Evolutionary conservation across 2,113 vertebrate genomes (phyloP).

Genomic region (Eupsittula cactorum): DNA sequence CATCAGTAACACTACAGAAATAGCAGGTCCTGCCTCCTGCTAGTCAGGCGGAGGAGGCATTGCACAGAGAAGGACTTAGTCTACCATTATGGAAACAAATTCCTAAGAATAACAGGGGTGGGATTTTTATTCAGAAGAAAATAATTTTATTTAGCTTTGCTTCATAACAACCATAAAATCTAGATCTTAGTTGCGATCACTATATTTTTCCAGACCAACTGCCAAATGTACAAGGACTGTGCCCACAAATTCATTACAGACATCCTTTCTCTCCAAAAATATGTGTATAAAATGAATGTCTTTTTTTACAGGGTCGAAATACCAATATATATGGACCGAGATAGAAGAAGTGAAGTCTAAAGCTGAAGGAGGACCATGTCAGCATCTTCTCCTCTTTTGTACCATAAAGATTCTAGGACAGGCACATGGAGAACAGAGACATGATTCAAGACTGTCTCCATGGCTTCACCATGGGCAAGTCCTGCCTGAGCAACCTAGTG

Average conservation of each 20-base stretch:
- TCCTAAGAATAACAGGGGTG: background rate
- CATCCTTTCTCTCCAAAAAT: background rate
- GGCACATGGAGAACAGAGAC: background rate
- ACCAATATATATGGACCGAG: background rate
- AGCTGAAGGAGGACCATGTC: background rate
- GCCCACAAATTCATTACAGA: background rate
- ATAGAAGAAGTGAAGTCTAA: background rate
- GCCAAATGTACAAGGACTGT: background rate
- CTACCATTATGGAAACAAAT: background rate
- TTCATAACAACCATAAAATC: background rate
- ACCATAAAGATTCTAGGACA: background rate
- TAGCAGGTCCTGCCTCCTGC: background rate
- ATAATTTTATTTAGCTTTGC: background rate
- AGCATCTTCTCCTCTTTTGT: background rate
- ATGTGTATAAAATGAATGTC: background rate
- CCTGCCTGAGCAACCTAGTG: background rate
- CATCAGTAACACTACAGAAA: background rate
- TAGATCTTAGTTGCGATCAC: background rate
- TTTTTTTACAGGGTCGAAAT: background rate
- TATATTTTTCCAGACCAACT: background rate
- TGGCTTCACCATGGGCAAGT: background rate
- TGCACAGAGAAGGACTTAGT: background rate
- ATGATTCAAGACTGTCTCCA: background rate
- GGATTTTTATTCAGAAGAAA: background rate
- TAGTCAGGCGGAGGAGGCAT: background rate